Conservation (phyloP, 2,888 invertebrate genomes). For the Glyphotaelius pellucidus region DNA sequence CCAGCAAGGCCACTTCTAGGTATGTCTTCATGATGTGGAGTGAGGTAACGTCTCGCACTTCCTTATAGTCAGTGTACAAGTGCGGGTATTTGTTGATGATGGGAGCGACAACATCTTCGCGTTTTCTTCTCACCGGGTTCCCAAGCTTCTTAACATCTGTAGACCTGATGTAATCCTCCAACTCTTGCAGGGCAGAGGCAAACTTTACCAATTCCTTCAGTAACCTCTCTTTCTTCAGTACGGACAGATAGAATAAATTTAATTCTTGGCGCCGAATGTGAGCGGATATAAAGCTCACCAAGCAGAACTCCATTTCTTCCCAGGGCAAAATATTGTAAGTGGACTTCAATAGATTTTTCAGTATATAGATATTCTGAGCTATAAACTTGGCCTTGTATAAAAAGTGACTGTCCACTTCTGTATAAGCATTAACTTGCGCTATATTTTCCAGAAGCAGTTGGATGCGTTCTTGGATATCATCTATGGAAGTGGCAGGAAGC, state of each 20-base stretch:
- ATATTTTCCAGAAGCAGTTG: neutral
- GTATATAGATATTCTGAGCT: constrained; percentile 65
- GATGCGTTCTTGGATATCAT: constrained; percentile 2
- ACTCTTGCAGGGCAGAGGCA: constrained; percentile 39
- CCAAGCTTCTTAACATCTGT: neutral
- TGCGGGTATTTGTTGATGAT: neutral
- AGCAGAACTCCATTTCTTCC: constrained; percentile 68
- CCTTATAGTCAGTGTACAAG: neutral
- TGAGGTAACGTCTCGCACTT: too few relatives aligned
- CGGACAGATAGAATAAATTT: too few relatives aligned
- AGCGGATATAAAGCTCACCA: constrained; percentile 47
- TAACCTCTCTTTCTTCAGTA: too few relatives aligned
- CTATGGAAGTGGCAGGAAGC: neutral
- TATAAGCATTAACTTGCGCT: neutral
- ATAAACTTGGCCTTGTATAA: constrained; percentile 64
- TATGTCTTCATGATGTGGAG: too few relatives aligned
- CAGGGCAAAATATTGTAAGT: constrained; percentile 66
- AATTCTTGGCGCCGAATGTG: too few relatives aligned
- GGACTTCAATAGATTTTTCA: constrained; percentile 66
- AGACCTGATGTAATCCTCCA: neutral
- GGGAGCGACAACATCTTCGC: neutral
- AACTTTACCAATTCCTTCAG: too few relatives aligned
- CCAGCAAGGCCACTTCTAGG: too few relatives aligned
- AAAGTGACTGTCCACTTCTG: constrained; percentile 63
- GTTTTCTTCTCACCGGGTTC: neutral